A percentile compares a stretch with the other conserved stretches of the same genome.
Conservation (phyloP, 2,888 invertebrate species). For the Drosophila pseudotalamancana region DNA sequence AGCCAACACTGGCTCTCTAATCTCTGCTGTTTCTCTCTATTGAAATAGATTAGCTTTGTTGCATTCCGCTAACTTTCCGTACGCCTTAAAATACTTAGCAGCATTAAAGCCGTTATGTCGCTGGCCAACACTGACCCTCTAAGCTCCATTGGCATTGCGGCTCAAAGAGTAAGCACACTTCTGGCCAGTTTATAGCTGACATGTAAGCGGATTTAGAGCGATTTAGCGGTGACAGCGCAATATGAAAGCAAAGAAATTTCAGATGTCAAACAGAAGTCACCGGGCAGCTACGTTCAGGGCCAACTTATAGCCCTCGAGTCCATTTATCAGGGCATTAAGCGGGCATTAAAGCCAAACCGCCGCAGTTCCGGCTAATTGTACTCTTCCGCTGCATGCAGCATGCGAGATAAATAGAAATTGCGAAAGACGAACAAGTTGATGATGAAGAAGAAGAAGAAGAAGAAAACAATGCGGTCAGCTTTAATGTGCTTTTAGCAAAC, state of each 20-base stretch:
- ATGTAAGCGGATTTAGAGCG: conserved; percentile 44
- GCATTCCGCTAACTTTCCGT: too few relatives aligned
- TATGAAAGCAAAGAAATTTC: conserved; percentile 9
- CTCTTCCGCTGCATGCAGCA: conserved; percentile 18
- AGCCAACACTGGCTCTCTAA: too few relatives aligned
- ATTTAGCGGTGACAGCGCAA: conserved; percentile 18
- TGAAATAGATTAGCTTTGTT: too few relatives aligned
- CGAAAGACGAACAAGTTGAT: too few relatives aligned
- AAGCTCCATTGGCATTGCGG: not conserved
- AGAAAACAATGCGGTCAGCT: conserved; percentile 7
- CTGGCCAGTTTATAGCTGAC: conserved; percentile 15
- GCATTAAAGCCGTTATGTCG: not conserved
- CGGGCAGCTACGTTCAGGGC: not conserved
- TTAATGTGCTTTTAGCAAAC: conserved; percentile 20
- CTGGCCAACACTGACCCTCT: not conserved
- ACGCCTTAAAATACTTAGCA: conserved; percentile 2
- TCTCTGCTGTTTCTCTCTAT: too few relatives aligned
- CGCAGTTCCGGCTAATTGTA: conserved; percentile 32
- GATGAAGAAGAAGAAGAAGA: not conserved
- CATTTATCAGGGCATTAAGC: conserved; percentile 46
- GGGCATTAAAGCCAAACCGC: conserved; percentile 28
- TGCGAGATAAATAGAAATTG: too few relatives aligned
- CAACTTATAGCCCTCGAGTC: conserved; percentile 1
- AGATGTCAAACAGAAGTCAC: not conserved
- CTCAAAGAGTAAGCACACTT: not conserved